These are phyloP conservation scores for Psophia crepitans DNA, from an alignment of 2,113 vertebrate species.

Conservation along the genomic window DNA sequence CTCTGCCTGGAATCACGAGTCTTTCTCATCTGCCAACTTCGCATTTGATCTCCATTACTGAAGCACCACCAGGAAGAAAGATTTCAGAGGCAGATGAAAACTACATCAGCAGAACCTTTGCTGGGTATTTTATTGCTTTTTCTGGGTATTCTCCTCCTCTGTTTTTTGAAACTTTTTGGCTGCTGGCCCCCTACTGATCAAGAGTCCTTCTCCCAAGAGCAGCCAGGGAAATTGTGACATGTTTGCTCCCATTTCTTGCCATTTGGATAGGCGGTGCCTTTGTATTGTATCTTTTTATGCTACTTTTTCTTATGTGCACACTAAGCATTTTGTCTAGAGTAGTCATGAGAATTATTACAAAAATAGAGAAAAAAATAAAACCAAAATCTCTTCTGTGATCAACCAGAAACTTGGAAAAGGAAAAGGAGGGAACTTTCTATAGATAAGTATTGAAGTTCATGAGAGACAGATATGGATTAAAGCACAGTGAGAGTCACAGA, in stretches of 20 bases:
- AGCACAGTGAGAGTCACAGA: neutral
- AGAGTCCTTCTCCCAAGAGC: neutral
- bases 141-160: neutral
- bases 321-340: neutral
- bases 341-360: neutral
- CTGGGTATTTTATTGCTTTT: neutral
- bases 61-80: neutral
- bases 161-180: neutral
- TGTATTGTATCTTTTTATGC: fast-evolving
- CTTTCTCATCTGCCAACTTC: neutral
- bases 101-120: neutral
- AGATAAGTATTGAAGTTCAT: neutral
- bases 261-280: neutral
- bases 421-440: neutral
- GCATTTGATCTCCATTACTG: fast-evolving
- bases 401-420: neutral
- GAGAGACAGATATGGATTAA: neutral
- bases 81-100: neutral
- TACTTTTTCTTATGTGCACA: neutral
- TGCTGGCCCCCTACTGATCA: neutral
- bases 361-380: neutral
- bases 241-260: neutral
- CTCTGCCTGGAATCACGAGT: neutral
- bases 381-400: neutral
- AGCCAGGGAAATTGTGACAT: neutral